Base-by-base conservation (phyloP, 92 coral and sea anemone genomes). In the Epizoanthus ramosus region DNA sequence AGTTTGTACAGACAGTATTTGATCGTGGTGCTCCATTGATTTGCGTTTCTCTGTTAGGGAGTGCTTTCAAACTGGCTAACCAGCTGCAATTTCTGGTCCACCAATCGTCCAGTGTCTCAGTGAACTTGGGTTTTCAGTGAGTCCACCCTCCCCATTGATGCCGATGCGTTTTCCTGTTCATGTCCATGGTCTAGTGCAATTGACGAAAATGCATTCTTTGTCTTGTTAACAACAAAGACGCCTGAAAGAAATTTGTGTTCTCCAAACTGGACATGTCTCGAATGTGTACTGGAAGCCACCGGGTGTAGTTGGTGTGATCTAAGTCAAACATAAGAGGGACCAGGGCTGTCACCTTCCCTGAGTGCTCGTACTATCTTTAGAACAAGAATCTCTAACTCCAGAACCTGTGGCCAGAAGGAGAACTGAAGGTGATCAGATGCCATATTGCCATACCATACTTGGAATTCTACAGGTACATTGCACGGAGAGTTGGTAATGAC, bases 91-190 rank as follows among this genome's bases (percentile, higher is more conserved):
- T 60, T 86, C 89, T 28, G 82, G 86, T 17, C 81, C 79, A 10
- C 66, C 86, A 24, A 71, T 65, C 86, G 80, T 86, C 86, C 86
- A 86, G 58, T 82, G 47, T 18, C 79, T 50, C 59, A 84, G 43
- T 19, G 87, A 83, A 9, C 76, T 74, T 14, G 59, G 69, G 69
- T 39, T 90, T 65, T 91, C 91, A 0, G 89, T 91, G 17, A 87
- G 94, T 45, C 88, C 90, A 35, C 92, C 94, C n/a, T 88, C 92
- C 17, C 94, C 91, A 77, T 91, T 91, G 22, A 88, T 73, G 17
- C n/a, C n/a, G 76, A 63, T 70, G 92, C 90, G 83, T 91, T 91
- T 41, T 61, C 87, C 39, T 85, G 94, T 50, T 91, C 92, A 63
- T 88, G 90, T 12, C 81, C 89, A 53, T 85, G 92, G 71, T 91